Conservation (phyloP, 1,140 invertebrate species). For the Nasonia vitripennis region DNA sequence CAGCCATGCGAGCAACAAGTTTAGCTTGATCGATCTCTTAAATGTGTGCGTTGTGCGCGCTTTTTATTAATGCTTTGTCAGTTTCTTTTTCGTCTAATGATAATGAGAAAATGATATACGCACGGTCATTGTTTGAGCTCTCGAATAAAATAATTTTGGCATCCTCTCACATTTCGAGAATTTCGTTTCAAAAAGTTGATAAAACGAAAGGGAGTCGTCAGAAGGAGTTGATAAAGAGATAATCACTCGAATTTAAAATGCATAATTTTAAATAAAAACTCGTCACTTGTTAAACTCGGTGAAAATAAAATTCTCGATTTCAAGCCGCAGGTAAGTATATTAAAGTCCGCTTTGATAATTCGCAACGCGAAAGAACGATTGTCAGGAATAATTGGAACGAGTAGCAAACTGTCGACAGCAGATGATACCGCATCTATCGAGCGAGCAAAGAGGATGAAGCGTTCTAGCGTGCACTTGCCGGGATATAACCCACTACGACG, state of each 20-base stretch:
- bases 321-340: too few species aligned
- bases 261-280: slow-evolving; percentile 2
- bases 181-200: too few species aligned
- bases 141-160: too few species aligned
- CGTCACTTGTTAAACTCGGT: not conserved
- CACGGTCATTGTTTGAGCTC: too few species aligned
- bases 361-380: not conserved
- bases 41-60: not conserved
- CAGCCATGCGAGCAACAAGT: slow-evolving; percentile 11
- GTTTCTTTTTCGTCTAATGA: not conserved
- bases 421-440: not conserved
- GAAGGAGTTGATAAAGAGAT: not conserved
- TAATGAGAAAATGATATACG: not conserved
- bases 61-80: not conserved
- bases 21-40: not conserved
- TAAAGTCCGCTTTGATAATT: not conserved
- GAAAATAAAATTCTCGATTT: too few species aligned
- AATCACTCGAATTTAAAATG: not conserved
- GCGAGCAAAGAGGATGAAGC: slow-evolving; percentile 14
- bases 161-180: too few species aligned
- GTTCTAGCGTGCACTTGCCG: slow-evolving; percentile 14
- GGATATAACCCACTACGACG: not conserved
- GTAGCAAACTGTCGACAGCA: not conserved
- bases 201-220: not conserved
- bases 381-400: not conserved